phyloP scores from a whole-genome alignment of 2,797 vertebrate species.

The Chloroceryle inda region DNA sequence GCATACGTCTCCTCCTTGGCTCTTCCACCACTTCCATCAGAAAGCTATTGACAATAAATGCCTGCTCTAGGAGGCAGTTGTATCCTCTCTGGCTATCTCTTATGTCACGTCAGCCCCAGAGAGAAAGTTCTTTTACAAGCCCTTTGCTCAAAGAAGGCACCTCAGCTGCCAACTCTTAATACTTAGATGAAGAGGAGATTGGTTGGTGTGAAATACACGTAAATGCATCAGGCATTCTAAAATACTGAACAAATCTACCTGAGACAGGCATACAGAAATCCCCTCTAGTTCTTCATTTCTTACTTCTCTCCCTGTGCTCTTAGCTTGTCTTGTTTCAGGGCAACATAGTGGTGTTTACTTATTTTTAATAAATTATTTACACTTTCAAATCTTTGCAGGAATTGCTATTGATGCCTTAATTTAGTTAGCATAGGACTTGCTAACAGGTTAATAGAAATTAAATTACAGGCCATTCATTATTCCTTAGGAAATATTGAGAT shows the following conservation, averaged over 20 bases:
- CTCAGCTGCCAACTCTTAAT: constrained; percentile 29
- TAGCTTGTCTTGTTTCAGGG: background rate
- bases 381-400: constrained; percentile 62
- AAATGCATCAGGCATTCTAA: constrained; percentile 14
- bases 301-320: background rate
- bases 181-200: background rate
- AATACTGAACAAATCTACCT: constrained; percentile 19
- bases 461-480: constrained; percentile 61
- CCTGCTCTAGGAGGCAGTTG: background rate
- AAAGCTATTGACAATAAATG: too few species aligned
- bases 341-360: constrained; percentile 32
- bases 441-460: constrained; percentile 72
- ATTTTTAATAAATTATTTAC: constrained; percentile 69
- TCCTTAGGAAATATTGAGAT: constrained; percentile 69
- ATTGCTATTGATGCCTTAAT: constrained; percentile 54
- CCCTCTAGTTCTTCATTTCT: background rate
- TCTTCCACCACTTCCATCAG: too few species aligned
- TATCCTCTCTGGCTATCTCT: background rate
- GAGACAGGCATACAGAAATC: background rate
- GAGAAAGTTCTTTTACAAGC: constrained; percentile 14
- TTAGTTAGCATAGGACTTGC: constrained; percentile 66
- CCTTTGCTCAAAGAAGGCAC: constrained; percentile 43
- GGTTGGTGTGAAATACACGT: constrained; percentile 7
- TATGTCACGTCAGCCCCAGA: constrained; percentile 20
- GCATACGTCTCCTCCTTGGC: too few species aligned